A percentile compares a stretch with the other conserved stretches of the same genome.
phyloP scores from a whole-genome alignment of 2,888 invertebrate genomes.

The Lydus trimaculatus region DNA sequence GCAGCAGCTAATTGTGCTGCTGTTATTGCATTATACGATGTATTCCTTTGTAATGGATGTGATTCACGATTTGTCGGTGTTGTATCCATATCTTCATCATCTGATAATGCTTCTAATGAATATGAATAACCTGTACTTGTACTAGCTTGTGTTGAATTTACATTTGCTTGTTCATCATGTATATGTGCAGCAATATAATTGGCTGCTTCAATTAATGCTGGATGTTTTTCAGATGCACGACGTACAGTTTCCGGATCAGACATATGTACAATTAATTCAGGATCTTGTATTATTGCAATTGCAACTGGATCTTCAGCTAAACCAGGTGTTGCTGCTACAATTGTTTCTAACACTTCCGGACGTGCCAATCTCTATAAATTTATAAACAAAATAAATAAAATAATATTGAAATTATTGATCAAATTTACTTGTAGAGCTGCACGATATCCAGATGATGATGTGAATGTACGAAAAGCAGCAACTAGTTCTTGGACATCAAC shows the following conservation, averaged over 20 bases:
- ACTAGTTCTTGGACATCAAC: slow-evolving; percentile 69
- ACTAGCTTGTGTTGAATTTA: slow-evolving; percentile 64
- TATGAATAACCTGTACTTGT: slow-evolving; percentile 62
- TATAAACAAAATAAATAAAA: slow-evolving; percentile 11
- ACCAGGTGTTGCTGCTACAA: slow-evolving; percentile 74
- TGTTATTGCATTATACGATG: slow-evolving; percentile 67
- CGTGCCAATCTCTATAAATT: slow-evolving; percentile 57
- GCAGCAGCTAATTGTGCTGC: slow-evolving; percentile 79
- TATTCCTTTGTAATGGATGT: slow-evolving; percentile 51
- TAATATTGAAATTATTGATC: slow-evolving; percentile 11
- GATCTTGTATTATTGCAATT: slow-evolving; percentile 78
- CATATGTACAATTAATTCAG: slow-evolving; percentile 76
- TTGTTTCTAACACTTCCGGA: slow-evolving; percentile 68
- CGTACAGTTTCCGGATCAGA: slow-evolving; percentile 73
- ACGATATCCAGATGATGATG: slow-evolving; percentile 68
- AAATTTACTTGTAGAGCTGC: slow-evolving; percentile 69
- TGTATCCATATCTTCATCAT: slow-evolving; percentile 66
- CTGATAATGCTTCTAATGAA: slow-evolving; percentile 64
- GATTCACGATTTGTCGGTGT: slow-evolving; percentile 50
- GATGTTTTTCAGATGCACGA: slow-evolving; percentile 73
- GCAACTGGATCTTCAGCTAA: slow-evolving; percentile 75
- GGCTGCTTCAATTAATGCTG: slow-evolving; percentile 74
- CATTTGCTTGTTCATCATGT: slow-evolving; percentile 63
- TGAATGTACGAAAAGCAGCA: slow-evolving; percentile 68
- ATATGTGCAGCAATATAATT: slow-evolving; percentile 69